Evolutionary conservation across 2,888 invertebrate species (phyloP), one percentile per base, ranked within the genome.

Genomic region (Agapostemon virescens): DNA sequence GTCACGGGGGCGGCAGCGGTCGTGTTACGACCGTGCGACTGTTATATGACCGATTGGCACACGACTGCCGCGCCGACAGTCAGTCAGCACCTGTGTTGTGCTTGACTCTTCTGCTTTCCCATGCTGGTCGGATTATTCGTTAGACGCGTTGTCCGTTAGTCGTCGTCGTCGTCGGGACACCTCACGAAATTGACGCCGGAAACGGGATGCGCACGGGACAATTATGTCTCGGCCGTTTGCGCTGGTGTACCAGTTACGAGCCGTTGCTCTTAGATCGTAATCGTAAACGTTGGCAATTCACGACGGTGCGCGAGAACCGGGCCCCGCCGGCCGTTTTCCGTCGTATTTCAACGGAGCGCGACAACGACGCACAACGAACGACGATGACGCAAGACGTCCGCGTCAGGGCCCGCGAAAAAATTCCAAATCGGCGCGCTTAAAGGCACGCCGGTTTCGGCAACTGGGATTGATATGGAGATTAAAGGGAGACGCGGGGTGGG

Each of bases 41-140:
- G 92, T 92, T 92, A 92, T 90, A 89, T 91, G 91, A 92, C 91
- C 91, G 91, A 92, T 90, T 91, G 90, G 88, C 90, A 89, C 89
- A 89, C 86, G 89, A 89, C 86, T 82, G 74, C 80, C 76, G 72
- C 74, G 67, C 79, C 77, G 67, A 74, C 49, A 40, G 33, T 23
- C 49, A 40, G 33, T 23, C 69, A 77, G 88, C 89, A 88, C 88
- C 88, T 88, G 88, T 85, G 77, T 69, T 85, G 77, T 69, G 77
- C 80, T 76, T 79, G 72, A 13, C 70, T 72, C 81, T 77, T 69
- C 70, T 55, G 71, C 64, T 84, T 85, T 82, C 77, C 79, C 74
- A 69, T 69, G 77, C 70, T 55, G 58, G 23, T 67, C 42, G 70
- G 63, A 81, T 81, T 78, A 79, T 81, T 78, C 78, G 76, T 69